Percentiles rank a stretch among this genome's conserved stretches.
phyloP scores from a whole-genome alignment of 2,888 invertebrate genomes.

The Anticlea derivata region DNA sequence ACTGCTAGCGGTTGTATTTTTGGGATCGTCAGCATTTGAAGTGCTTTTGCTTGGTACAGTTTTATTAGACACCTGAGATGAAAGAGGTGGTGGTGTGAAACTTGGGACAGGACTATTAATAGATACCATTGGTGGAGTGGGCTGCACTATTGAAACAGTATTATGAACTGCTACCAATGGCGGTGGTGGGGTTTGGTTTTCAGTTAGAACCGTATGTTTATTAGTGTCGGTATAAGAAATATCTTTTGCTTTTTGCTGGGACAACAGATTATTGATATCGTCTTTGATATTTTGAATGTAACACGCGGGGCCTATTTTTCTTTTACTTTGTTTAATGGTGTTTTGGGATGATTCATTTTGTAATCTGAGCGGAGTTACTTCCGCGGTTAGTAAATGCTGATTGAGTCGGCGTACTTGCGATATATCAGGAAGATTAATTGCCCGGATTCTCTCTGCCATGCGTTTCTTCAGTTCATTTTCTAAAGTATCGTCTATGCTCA shows the following conservation, averaged over 20 bases:
- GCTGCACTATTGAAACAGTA: not conserved
- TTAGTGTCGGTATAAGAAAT: not conserved
- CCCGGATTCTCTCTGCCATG: conserved; percentile 54
- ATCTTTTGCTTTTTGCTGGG: conserved; percentile 3
- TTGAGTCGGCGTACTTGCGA: conserved; percentile 61
- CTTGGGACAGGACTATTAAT: not conserved
- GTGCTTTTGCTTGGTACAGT: not conserved
- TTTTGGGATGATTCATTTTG: conserved; percentile 17
- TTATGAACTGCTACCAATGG: not conserved
- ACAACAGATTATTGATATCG: conserved; percentile 14
- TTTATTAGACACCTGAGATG: not conserved
- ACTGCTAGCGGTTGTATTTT: not conserved
- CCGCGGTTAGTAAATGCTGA: conserved; percentile 62
- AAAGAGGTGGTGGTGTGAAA: not conserved
- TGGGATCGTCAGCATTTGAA: not conserved
- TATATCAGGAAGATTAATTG: conserved; percentile 62
- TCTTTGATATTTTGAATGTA: conserved; percentile 16
- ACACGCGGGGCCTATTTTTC: not conserved
- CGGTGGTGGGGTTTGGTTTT: not conserved
- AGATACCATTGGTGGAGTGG: conserved; percentile 3
- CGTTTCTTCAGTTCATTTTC: conserved; percentile 28
- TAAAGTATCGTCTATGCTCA: conserved; percentile 41
- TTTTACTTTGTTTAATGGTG: not conserved
- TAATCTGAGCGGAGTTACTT: conserved; percentile 61
- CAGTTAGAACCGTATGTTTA: not conserved